Base-by-base conservation (phyloP, 2,888 invertebrate genomes). In the Pteria penguin region DNA sequence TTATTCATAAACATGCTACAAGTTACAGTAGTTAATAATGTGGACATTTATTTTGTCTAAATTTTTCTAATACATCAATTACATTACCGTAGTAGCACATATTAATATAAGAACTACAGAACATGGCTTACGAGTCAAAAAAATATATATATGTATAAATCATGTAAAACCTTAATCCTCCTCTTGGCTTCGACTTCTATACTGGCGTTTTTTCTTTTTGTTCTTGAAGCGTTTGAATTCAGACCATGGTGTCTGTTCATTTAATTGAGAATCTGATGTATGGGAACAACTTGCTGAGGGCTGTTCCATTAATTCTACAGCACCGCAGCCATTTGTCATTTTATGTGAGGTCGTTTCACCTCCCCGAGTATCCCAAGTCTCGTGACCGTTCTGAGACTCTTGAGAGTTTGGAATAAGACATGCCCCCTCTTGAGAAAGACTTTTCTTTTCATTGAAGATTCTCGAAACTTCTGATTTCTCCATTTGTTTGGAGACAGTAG, bases 201-300 rank as follows among this genome's bases (percentile, higher is more conserved):
- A 88, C 36, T 81, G 76, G 52, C 84, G 77, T 62, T 82, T 78
- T 11, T 84, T 84, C 52, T 84, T 45, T 69, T 75, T 74, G 32
- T 84, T 84, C 70, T 85, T 88, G 58, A 87, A 87, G 22, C 84
- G 78, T 76, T 86, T 88, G 69, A 88, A 88, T 72, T 87, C 86
- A 11, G 81, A 57, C 72, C 72, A 76, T 11, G 45, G 54, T 62
- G 54, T 55, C 31, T 55, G 67, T 45, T 60, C 52, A 4, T 24
- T 29, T 22, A 29, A 22, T 3, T 55, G 33, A 22, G 27, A 14
- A n/a, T 36, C 22, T 36, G 45, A 14, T 11, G 1, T 4, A 3
- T 58, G 27, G 1, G 62, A 52, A 31, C 45, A 4, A 26, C 33
- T 22, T 24, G 68, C 11, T 4, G 33, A 11, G 3, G 55, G 26